Percentiles rank a stretch among this genome's conserved stretches.
These are phyloP conservation scores for Eurystomus glaucurus DNA, from an alignment of 2,797 vertebrate species.

Conservation along the genomic window DNA sequence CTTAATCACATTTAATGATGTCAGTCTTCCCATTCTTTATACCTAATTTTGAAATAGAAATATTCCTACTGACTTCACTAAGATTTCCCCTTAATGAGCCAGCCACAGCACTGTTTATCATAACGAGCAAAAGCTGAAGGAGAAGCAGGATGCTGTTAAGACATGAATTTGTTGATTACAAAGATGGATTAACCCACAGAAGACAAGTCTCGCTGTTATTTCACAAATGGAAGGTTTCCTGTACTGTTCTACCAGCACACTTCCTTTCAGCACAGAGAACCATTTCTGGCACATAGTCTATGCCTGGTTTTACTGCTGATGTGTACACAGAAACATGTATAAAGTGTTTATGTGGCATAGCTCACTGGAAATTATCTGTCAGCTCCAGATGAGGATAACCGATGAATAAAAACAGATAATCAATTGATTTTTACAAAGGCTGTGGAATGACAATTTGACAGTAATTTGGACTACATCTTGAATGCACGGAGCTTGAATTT, in stretches of 20 bases:
- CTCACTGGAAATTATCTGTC: conserved; percentile 36
- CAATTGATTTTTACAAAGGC: conserved; percentile 49
- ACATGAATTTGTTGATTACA: not conserved
- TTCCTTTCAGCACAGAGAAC: not conserved
- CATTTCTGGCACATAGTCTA: not conserved
- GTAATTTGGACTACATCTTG: conserved; percentile 40
- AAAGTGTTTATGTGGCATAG: not conserved
- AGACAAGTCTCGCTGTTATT: not conserved
- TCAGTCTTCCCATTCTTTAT: not conserved
- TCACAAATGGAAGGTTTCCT: not conserved
- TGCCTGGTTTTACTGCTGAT: not conserved
- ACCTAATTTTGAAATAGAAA: not conserved
- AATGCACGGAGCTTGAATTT: not conserved
- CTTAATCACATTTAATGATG: not conserved
- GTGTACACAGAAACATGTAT: not conserved
- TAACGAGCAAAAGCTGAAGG: not conserved
- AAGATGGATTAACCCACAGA: not conserved
- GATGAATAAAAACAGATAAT: conserved; percentile 43
- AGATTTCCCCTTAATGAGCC: not conserved
- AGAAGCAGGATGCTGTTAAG: not conserved
- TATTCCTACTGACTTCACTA: not conserved
- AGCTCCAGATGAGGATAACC: conserved; percentile 9
- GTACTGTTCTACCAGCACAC: not conserved
- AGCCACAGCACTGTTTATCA: not conserved
- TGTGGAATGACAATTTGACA: conserved; percentile 48